These are phyloP conservation scores for Dromas ardeola DNA, from an alignment of 2,113 vertebrate genomes.

Conservation along the genomic window DNA sequence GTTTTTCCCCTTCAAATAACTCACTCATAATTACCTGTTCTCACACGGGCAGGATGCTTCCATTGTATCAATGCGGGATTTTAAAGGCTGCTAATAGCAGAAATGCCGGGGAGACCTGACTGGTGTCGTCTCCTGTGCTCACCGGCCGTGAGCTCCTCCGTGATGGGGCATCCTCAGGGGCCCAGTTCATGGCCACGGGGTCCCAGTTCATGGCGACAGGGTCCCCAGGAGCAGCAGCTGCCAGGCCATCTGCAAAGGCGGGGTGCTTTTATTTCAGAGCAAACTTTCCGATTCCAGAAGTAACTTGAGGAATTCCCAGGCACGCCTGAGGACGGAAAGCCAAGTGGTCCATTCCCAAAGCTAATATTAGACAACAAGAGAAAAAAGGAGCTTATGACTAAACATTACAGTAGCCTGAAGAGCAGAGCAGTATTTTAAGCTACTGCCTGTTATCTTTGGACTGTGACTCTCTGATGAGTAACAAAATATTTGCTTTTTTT, in stretches of 20 bases:
- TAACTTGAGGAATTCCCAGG: conserved; percentile 9
- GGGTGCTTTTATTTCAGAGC: not conserved
- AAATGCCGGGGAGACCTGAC: fast-evolving
- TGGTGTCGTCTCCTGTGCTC: fast-evolving
- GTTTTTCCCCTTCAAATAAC: not conserved
- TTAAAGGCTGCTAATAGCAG: not conserved
- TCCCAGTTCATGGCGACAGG: fast-evolving
- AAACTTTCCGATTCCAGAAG: not conserved
- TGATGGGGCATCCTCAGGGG: fast-evolving
- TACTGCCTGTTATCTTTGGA: not conserved
- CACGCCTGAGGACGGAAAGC: not conserved
- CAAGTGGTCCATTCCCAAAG: not conserved
- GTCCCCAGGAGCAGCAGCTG: fast-evolving
- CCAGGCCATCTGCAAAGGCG: fast-evolving
- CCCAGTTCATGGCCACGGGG: fast-evolving
- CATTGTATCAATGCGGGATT: not conserved
- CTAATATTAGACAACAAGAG: not conserved
- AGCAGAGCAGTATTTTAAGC: conserved; percentile 22
- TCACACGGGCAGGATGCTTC: fast-evolving
- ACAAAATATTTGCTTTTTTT: conserved; percentile 66
- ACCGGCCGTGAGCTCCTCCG: not conserved
- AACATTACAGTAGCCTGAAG: not conserved
- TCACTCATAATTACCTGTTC: not conserved
- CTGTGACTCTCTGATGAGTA: conserved; percentile 44
- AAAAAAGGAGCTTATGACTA: conserved; percentile 38